phyloP scores from a whole-genome alignment of 2,888 invertebrate genomes.

The Cantharis flavilabris region DNA sequence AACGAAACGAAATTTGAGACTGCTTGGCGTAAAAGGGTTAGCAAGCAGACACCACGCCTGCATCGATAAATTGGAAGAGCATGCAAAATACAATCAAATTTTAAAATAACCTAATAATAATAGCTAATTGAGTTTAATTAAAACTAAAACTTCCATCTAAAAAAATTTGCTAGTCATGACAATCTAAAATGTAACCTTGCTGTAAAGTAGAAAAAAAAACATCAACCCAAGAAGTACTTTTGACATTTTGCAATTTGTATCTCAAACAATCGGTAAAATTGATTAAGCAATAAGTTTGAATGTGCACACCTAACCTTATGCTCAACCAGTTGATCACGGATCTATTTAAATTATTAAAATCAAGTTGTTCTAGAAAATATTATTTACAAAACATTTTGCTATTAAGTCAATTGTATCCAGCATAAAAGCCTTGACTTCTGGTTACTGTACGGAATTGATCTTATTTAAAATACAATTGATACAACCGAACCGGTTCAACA shows the following conservation, averaged over 20 bases:
- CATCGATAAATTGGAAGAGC: neutral
- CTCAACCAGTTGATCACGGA: slow-evolving; percentile 7
- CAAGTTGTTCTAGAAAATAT: slow-evolving; percentile 12
- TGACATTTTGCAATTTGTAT: neutral
- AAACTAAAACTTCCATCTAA: neutral
- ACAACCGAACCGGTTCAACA: slow-evolving; percentile 23
- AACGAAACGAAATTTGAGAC: neutral
- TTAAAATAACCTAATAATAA: neutral
- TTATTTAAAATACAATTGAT: slow-evolving; percentile 27
- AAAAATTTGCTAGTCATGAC: neutral
- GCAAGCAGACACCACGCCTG: neutral
- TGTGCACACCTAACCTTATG: slow-evolving; percentile 7
- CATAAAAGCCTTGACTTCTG: slow-evolving; percentile 21
- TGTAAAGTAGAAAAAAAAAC: neutral
- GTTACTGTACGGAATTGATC: slow-evolving; percentile 21
- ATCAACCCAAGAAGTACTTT: neutral
- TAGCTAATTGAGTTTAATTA: neutral
- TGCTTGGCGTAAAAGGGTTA: neutral
- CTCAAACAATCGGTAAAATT: neutral
- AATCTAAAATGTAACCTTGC: neutral
- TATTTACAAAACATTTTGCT: slow-evolving; percentile 10
- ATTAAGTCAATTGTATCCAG: slow-evolving; percentile 19
- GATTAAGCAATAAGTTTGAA: neutral
- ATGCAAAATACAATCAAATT: neutral
- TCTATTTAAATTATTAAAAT: slow-evolving; percentile 13